These are phyloP conservation scores for Raja brachyura DNA, from an alignment of 2,113 vertebrate species.

Conservation along the genomic window DNA sequence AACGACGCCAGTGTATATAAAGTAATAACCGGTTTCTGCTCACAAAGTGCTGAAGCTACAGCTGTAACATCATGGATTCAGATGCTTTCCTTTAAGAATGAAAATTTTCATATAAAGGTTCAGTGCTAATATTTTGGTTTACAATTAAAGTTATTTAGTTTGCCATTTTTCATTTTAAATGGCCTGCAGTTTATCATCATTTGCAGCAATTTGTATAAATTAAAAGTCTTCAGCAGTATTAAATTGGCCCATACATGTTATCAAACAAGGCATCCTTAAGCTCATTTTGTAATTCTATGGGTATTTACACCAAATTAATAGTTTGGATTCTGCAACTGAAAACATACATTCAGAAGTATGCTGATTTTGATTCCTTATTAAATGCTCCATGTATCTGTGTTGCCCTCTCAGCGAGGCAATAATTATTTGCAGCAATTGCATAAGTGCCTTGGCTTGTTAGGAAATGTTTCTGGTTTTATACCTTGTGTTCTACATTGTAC, in stretches of 20 bases:
- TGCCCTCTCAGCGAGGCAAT: not conserved
- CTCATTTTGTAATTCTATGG: not conserved
- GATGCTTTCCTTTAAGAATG: not conserved
- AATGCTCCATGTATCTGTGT: not conserved
- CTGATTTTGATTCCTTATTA: not conserved
- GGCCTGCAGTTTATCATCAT: not conserved
- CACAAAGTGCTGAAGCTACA: not conserved
- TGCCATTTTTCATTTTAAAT: slow-evolving; percentile 22
- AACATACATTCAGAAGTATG: not conserved
- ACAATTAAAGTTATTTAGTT: not conserved
- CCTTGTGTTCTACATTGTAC: not conserved
- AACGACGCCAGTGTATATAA: slow-evolving; percentile 48
- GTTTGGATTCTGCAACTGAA: not conserved
- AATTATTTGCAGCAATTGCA: not conserved
- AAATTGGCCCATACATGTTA: not conserved
- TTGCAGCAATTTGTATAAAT: not conserved
- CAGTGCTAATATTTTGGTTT: not conserved
- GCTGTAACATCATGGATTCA: not conserved
- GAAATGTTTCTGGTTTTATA: not conserved
- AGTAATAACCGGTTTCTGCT: not conserved
- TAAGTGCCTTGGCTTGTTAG: not conserved
- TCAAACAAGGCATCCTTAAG: not conserved
- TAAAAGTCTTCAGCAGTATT: not conserved
- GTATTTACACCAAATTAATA: not conserved
- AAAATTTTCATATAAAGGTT: not conserved